A percentile compares a stretch with the other conserved stretches of the same genome.
Evolutionary conservation across 2,888 invertebrate genomes (phyloP).

Genomic region (Cyaniris semiargus): DNA sequence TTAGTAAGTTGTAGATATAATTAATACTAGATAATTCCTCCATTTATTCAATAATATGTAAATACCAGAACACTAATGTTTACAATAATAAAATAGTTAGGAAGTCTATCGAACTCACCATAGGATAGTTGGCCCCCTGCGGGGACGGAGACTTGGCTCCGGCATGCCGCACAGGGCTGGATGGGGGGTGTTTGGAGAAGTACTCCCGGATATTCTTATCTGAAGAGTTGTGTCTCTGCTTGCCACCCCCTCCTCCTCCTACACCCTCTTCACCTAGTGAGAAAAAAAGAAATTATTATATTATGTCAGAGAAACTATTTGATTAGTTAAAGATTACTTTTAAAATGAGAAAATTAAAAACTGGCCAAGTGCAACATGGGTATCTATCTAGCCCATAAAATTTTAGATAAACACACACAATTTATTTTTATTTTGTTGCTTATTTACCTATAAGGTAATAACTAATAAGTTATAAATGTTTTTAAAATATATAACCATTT

Average conservation of each 20-base stretch:
- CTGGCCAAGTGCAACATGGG: no score
- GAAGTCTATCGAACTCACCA: conserved; percentile 58
- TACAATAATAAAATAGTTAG: not conserved
- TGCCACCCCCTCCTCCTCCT: conserved; percentile 79
- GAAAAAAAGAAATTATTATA: not conserved
- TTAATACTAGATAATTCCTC: no score
- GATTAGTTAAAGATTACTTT: not conserved
- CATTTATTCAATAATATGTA: not conserved
- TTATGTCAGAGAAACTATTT: not conserved
- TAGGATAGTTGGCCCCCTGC: conserved; percentile 88
- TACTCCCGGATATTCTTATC: conserved; percentile 96
- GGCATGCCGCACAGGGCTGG: conserved; percentile 89
- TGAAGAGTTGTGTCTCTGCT: conserved; percentile 73
- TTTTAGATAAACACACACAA: no score
- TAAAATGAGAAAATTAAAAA: no score
- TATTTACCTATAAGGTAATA: no score
- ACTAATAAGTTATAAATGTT: no score
- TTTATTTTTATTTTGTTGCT: no score
- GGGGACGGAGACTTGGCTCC: conserved; percentile 91
- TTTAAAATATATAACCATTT: no score
- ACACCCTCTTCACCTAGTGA: conserved; percentile 72
- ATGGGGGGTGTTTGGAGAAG: conserved; percentile 90
- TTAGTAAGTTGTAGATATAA: no score
- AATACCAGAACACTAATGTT: not conserved
- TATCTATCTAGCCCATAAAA: no score